Percentiles rank a stretch among this genome's conserved stretches.
Conservation (phyloP, 2,113 vertebrate species). For the Notechis scutatus region DNA sequence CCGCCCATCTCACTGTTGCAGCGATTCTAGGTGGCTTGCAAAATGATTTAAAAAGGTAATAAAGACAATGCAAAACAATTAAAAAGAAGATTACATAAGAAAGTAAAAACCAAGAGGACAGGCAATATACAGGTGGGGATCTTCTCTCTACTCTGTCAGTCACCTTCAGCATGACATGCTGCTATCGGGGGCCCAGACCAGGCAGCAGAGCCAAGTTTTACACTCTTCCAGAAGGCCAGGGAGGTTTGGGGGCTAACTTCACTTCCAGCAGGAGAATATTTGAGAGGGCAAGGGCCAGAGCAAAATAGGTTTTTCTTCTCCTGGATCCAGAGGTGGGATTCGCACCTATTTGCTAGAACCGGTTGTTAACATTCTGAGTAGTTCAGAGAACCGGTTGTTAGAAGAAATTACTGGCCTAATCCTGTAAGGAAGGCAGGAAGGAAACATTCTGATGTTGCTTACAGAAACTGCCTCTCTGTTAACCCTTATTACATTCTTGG, state of each 20-base stretch:
- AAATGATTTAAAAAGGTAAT: neutral
- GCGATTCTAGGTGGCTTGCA: neutral
- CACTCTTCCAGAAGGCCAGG: neutral
- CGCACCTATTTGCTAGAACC: too few species aligned
- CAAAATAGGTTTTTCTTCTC: neutral
- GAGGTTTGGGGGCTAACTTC: neutral
- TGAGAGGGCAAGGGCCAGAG: neutral
- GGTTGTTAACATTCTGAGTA: too few species aligned
- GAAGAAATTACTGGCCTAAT: too few species aligned
- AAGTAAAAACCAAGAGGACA: neutral
- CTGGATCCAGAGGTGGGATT: neutral
- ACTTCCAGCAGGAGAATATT: neutral
- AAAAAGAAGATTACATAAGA: neutral
- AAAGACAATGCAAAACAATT: neutral
- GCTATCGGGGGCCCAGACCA: neutral
- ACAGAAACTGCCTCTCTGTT: too few species aligned
- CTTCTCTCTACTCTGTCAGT: neutral
- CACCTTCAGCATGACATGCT: neutral
- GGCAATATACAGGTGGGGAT: neutral
- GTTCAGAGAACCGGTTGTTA: too few species aligned
- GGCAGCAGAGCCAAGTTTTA: neutral
- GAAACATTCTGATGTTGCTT: too few species aligned
- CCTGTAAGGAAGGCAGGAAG: too few species aligned
- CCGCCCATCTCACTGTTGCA: neutral
- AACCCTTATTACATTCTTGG: too few species aligned